Conservation (phyloP, 1,140 invertebrate species). For the Littorina saxatilis region DNA sequence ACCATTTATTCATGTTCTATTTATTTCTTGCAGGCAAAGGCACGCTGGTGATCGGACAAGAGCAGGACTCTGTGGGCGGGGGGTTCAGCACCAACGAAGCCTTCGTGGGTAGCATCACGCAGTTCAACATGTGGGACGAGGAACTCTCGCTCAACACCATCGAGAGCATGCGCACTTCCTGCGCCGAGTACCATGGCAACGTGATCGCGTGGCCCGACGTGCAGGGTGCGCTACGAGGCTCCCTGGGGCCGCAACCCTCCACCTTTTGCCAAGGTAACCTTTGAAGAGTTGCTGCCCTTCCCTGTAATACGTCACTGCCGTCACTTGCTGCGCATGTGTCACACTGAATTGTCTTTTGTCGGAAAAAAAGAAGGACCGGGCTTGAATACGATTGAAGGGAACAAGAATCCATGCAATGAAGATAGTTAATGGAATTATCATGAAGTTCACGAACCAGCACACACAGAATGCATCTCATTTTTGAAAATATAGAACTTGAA, state of each 20-base stretch:
- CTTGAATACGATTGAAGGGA: no score
- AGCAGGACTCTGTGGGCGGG: slow-evolving; percentile 82
- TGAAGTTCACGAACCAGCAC: no score
- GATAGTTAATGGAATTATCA: no score
- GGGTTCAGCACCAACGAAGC: slow-evolving; percentile 82
- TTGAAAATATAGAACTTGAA: no score
- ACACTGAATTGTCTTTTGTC: not conserved
- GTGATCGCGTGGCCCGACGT: slow-evolving; percentile 82
- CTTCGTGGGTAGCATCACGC: slow-evolving; percentile 80
- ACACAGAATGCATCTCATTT: no score
- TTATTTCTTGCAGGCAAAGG: slow-evolving; percentile 79
- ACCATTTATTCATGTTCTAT: no score
- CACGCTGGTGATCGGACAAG: slow-evolving; percentile 82
- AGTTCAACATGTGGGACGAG: slow-evolving; percentile 81
- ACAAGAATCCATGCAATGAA: no score
- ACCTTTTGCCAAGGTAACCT: slow-evolving; percentile 75
- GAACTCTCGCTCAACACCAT: slow-evolving; percentile 76
- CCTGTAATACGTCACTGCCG: no score
- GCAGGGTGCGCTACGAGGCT: slow-evolving; percentile 78
- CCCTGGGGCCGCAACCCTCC: slow-evolving; percentile 69
- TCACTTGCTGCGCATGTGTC: not conserved
- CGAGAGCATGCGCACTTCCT: slow-evolving; percentile 76
- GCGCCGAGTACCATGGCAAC: slow-evolving; percentile 76
- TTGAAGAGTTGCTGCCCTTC: no score
- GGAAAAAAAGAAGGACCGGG: not conserved